These are phyloP conservation scores for Papilio machaon DNA, from an alignment of 1,140 invertebrate genomes.

Conservation along the genomic window DNA sequence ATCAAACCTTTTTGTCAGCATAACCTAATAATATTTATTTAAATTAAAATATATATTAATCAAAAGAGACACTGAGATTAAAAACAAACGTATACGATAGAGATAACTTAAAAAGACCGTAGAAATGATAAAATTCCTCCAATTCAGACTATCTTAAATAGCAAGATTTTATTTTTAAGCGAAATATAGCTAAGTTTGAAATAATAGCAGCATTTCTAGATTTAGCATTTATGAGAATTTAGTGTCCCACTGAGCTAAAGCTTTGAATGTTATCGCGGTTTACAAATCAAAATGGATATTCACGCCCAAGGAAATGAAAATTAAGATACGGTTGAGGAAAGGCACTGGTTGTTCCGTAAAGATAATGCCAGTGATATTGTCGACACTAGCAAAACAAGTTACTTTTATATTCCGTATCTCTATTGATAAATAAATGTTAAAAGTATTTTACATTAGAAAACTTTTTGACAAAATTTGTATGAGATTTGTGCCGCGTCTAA, in stretches of 20 bases:
- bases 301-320: conserved; percentile 19
- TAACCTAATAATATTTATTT: not conserved
- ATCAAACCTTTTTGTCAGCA: not conserved
- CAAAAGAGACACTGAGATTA: too few relatives aligned
- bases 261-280: conserved; percentile 16
- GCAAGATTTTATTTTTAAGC: not conserved
- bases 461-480: too few relatives aligned
- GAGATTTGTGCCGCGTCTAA: too few relatives aligned
- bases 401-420: not conserved
- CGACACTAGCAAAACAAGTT: conserved; percentile 6
- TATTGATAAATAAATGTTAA: not conserved
- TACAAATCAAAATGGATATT: conserved; percentile 23
- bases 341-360: not conserved
- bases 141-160: not conserved
- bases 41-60: too few relatives aligned
- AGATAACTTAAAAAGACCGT: too few relatives aligned
- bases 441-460: too few relatives aligned
- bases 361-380: conserved; percentile 16
- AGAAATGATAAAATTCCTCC: too few relatives aligned
- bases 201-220: conserved; percentile 5
- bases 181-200: not conserved
- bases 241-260: conserved; percentile 16
- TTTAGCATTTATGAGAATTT: conserved; percentile 12
- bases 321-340: conserved; percentile 11
- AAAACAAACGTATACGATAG: not conserved